phyloP scores from a whole-genome alignment of 2,113 vertebrate species.

The Micronycteris hirsuta region DNA sequence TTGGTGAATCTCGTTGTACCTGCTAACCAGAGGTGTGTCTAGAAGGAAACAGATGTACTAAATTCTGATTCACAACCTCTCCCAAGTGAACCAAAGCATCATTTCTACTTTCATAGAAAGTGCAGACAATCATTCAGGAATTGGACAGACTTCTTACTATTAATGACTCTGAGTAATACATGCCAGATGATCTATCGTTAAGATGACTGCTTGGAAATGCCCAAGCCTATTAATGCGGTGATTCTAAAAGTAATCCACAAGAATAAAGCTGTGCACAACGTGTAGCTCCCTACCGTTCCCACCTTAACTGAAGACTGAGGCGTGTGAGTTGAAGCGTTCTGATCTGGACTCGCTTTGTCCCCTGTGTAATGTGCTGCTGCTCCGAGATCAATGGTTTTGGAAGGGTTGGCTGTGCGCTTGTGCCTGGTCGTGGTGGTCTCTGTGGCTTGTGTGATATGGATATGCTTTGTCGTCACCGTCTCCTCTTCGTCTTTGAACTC shows the following conservation, averaged over 20 bases:
- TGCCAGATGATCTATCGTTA: conserved; percentile 36
- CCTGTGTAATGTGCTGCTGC: conserved; percentile 96
- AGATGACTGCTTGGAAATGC: background rate
- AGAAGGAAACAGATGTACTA: background rate
- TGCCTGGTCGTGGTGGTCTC: conserved; percentile 93
- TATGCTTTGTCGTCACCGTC: conserved; percentile 93
- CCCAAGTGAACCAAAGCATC: background rate
- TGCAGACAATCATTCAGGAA: background rate
- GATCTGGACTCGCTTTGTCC: conserved; percentile 86
- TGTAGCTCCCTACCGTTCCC: background rate
- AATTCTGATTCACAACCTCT: background rate
- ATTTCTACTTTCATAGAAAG: background rate
- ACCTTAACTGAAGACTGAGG: conserved; percentile 85
- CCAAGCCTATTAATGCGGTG: background rate
- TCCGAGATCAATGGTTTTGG: conserved; percentile 95
- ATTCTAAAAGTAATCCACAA: conserved; percentile 1
- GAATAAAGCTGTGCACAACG: background rate
- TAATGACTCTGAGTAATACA: conserved; percentile 33
- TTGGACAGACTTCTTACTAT: conserved; percentile 34
- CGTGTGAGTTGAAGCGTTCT: conserved; percentile 75
- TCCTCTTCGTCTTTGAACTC: conserved; percentile 98
- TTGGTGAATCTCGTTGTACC: background rate
- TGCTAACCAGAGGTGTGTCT: background rate
- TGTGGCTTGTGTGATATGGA: conserved; percentile 93
- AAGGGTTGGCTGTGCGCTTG: conserved; percentile 91